Evolutionary conservation across 2,113 vertebrate genomes (phyloP).

Genomic region (Orycteropus afer): DNA sequence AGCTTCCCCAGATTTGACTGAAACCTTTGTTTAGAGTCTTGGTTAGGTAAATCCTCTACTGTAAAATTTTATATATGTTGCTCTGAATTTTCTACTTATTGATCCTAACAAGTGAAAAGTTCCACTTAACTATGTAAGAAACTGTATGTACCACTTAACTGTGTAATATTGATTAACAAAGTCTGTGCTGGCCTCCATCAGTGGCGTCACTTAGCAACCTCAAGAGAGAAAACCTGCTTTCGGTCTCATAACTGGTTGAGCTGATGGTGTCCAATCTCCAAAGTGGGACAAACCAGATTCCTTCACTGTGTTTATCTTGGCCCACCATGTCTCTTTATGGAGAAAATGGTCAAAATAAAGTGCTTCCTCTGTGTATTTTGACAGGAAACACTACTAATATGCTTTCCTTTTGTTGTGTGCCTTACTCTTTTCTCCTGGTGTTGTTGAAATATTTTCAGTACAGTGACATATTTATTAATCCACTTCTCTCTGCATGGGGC

Average conservation of each 20-base stretch:
- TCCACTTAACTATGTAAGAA: neutral
- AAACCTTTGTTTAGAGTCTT: conserved; percentile 20
- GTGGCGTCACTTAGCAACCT: conserved; percentile 69
- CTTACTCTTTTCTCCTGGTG: conserved; percentile 86
- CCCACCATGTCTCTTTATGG: conserved; percentile 88
- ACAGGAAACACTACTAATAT: conserved; percentile 90
- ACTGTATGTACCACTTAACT: neutral
- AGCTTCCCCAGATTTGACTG: neutral
- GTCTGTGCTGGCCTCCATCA: conserved; percentile 37
- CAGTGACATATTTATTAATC: conserved; percentile 92
- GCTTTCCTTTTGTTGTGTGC: conserved; percentile 89
- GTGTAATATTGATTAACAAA: neutral
- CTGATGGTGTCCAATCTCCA: conserved; percentile 82
- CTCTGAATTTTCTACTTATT: conserved; percentile 69
- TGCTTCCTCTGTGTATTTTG: conserved; percentile 92
- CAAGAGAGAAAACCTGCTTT: conserved; percentile 79
- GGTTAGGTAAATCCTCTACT: neutral
- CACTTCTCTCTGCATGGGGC: conserved; percentile 84
- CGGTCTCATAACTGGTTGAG: conserved; percentile 82
- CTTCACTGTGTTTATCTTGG: conserved; percentile 89
- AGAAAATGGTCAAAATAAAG: conserved; percentile 90
- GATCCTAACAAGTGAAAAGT: neutral
- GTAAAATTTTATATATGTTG: neutral
- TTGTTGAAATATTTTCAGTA: conserved; percentile 89
- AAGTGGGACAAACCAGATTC: conserved; percentile 88